Percentiles rank a stretch among this genome's conserved stretches.
These are phyloP conservation scores for Sisor rabdophorus DNA, from an alignment of 2,113 vertebrate species.

Conservation along the genomic window DNA sequence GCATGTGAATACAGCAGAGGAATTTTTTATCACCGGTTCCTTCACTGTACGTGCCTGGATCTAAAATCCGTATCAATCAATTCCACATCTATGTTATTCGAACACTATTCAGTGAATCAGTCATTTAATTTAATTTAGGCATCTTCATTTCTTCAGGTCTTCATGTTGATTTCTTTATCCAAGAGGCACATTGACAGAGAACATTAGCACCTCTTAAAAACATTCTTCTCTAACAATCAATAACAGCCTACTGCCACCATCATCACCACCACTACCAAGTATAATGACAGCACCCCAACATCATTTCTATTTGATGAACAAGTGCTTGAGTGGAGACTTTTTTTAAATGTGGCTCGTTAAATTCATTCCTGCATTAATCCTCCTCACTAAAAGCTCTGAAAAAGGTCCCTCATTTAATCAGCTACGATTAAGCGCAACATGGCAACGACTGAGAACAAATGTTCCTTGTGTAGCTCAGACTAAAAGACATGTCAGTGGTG, in stretches of 20 bases:
- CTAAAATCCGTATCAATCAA: background rate
- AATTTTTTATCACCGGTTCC: conserved; percentile 39
- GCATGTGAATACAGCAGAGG: conserved; percentile 39
- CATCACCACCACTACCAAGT: conserved; percentile 18
- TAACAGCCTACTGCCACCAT: conserved; percentile 19
- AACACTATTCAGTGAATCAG: conserved; percentile 13
- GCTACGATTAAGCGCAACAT: conserved; percentile 43
- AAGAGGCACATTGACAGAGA: conserved; percentile 24
- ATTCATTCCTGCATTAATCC: conserved; percentile 60
- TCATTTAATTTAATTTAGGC: conserved; percentile 7
- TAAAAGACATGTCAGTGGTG: conserved; percentile 31
- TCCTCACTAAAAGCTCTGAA: conserved; percentile 59
- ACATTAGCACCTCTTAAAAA: conserved; percentile 46
- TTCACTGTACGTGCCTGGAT: conserved; percentile 7
- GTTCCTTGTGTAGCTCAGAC: conserved; percentile 10
- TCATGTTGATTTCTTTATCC: conserved; percentile 11
- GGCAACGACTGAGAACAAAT: conserved; percentile 37
- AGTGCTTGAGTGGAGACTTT: conserved; percentile 58
- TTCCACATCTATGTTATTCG: conserved; percentile 8
- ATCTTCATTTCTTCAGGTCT: conserved; percentile 18
- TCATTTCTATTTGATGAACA: conserved; percentile 62
- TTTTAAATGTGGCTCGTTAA: conserved; percentile 53
- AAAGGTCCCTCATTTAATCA: conserved; percentile 55
- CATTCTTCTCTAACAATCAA: conserved; percentile 43
- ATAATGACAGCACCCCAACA: conserved; percentile 45